Evolutionary conservation across 1,140 invertebrate species (phyloP), one percentile per base, ranked within the genome.

Genomic region (Callitettix versicolor): DNA sequence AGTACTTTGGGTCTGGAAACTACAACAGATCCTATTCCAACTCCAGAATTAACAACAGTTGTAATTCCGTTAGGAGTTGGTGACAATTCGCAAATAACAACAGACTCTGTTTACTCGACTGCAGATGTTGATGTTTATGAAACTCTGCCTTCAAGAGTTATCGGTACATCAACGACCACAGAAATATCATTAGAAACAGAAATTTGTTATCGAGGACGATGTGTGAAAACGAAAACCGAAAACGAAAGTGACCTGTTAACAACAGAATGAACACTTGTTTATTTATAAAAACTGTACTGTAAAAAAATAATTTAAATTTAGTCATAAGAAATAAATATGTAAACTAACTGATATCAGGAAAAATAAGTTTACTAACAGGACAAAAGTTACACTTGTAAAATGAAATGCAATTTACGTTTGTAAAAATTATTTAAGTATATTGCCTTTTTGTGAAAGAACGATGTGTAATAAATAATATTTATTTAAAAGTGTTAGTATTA

Each of bases 111-210:
- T 58, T 17, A 46, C 7, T 54, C 57, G 2, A 59, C 53, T 49
- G 54, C 46, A 14, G 62, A 44, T 55, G 69, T 49, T 62, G 69
- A 61, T 62, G 62, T 33, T 57, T 72, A 58, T 66, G 73, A 63
- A 62, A 66, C 62, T 57, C 65, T 81, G 2, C 5, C 11, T n/a
- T 54, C 69, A 74, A 57, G 73, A 79, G 52, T 70, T 3, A 64
- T 84, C 11, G 76, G 80, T 57, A 85, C 85, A 1, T 84, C 84
- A 1, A 86, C 85, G 43, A 86, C 85, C 1, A 85, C 84, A 0
- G 84, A 86, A 71, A 76, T 88, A 30, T 87, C 86, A 7, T 82
- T 88, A 57, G 86, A 88, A 76, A 88, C 86, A 17, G 87, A 90
- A 71, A 90, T 90, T 44, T 90, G 87, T 63, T 90, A 85, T 65